phyloP scores from a whole-genome alignment of 2,797 vertebrate species.

The Phrynocephalus guinanensis region DNA sequence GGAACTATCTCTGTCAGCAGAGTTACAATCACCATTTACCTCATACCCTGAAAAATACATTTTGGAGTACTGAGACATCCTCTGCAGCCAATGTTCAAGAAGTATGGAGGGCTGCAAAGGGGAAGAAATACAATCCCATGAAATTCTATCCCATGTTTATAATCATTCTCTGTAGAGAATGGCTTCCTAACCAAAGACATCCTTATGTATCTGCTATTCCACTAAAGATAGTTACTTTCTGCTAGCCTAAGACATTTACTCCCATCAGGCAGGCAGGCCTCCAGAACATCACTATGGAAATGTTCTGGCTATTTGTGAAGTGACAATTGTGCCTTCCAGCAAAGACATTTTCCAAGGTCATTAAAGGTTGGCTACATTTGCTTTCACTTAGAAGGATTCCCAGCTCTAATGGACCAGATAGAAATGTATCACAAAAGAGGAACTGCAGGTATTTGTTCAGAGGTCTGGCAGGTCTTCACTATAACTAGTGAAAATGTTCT shows the following conservation, averaged over 20 bases:
- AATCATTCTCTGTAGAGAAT: background rate
- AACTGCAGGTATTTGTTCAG: constrained; percentile 1
- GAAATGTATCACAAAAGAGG: constrained; percentile 10
- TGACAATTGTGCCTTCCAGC: background rate
- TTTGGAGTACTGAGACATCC: background rate
- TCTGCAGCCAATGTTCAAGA: background rate
- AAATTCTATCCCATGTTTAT: background rate
- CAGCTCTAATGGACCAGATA: background rate
- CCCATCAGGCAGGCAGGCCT: background rate
- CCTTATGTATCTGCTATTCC: background rate
- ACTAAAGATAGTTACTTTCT: background rate
- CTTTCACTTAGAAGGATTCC: background rate
- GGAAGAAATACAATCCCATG: background rate
- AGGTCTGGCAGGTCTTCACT: background rate
- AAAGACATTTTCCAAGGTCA: background rate
- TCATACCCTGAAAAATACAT: background rate
- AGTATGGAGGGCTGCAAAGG: background rate
- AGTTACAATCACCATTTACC: background rate
- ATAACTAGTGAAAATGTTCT: background rate
- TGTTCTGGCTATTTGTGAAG: background rate
- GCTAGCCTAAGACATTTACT: background rate
- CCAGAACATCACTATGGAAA: background rate
- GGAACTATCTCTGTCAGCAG: background rate
- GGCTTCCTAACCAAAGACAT: background rate
- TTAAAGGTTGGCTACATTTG: background rate